Percentiles rank a stretch among this genome's conserved stretches.
phyloP scores from a whole-genome alignment of 2,113 vertebrate species.

The Tupaia tana region DNA sequence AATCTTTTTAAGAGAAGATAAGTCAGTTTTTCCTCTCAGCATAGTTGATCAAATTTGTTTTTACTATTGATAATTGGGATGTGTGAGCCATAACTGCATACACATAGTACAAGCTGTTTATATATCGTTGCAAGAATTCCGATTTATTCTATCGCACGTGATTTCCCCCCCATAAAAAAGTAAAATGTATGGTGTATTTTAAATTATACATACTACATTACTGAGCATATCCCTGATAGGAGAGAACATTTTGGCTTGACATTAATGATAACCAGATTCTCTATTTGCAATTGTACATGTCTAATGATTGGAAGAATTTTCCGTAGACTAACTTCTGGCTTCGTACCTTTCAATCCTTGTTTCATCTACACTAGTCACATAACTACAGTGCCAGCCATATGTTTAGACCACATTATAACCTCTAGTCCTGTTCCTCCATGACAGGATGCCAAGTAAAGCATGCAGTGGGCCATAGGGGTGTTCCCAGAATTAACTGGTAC shows the following conservation, averaged over 20 bases:
- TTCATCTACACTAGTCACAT: constrained; percentile 15
- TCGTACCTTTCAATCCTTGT: constrained; percentile 27
- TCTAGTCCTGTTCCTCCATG: not conserved
- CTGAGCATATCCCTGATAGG: not conserved
- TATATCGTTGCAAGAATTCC: not conserved
- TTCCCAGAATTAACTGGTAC: constrained; percentile 22
- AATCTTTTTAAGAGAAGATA: constrained; percentile 31
- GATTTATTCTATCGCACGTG: not conserved
- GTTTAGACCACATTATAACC: constrained; percentile 13
- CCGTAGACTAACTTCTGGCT: constrained; percentile 8
- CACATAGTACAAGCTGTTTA: not conserved
- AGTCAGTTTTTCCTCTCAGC: constrained; percentile 37
- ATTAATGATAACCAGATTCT: constrained; percentile 43
- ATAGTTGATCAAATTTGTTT: constrained; percentile 15
- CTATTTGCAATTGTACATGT: constrained; percentile 2
- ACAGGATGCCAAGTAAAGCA: constrained; percentile 2
- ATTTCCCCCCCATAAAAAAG: not conserved
- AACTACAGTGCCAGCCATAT: not conserved
- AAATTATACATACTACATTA: constrained; percentile 18
- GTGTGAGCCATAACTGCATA: constrained; percentile 30
- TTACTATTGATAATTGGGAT: not conserved
- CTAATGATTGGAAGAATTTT: not conserved
- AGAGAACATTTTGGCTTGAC: constrained; percentile 53
- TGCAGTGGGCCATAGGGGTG: not conserved
- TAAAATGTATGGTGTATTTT: constrained; percentile 8